phyloP scores from a whole-genome alignment of 2,113 vertebrate species.

The Anolis sagrei region DNA sequence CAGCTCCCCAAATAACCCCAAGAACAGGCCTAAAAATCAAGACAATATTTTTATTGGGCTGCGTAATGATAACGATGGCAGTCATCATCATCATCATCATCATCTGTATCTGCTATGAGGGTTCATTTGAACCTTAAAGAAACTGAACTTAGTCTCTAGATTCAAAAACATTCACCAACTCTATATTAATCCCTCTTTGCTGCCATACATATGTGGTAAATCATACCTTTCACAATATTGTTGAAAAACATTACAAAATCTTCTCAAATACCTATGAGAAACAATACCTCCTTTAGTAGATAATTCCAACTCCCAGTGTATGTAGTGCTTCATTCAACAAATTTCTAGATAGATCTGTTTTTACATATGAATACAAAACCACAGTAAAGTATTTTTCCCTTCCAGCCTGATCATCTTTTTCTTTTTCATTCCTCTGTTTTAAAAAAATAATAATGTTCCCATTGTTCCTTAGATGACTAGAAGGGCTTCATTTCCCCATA shows the following conservation, averaged over 20 bases:
- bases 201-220: not conserved
- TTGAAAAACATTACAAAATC: constrained; percentile 3
- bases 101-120: no score
- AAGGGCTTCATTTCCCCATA: constrained; percentile 47
- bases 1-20: no score
- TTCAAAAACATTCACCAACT: no score
- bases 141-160: no score
- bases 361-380: not conserved
- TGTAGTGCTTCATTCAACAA: not conserved
- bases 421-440: constrained; percentile 31
- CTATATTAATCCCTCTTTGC: not conserved
- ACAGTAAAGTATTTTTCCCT: not conserved
- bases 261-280: not conserved
- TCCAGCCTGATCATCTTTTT: constrained; percentile 11
- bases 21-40: no score
- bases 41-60: no score
- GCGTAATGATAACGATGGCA: no score
- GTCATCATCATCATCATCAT: no score
- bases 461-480: constrained; percentile 55
- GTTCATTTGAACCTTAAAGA: no score
- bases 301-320: not conserved
- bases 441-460: constrained; percentile 50
- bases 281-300: not conserved
- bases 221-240: not conserved
- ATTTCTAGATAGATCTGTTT: not conserved